Conservation (phyloP, 2,797 vertebrate species). For the Tiaroga cobitis region DNA sequence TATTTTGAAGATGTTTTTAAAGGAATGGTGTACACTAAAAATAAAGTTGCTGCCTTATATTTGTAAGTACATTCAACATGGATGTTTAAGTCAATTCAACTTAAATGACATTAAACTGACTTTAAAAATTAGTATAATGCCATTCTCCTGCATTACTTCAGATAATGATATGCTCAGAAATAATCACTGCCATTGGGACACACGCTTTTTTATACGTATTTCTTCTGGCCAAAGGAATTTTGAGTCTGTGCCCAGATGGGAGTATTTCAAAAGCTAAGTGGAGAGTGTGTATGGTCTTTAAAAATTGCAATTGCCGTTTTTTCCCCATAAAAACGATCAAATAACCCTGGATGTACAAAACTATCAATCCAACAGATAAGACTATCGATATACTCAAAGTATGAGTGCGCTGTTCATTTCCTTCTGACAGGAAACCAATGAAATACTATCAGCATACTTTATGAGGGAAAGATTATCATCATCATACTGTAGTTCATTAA, state of each 20-base stretch:
- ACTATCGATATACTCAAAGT: background rate
- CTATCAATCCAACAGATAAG: background rate
- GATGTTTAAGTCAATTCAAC: no score
- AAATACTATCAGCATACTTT: background rate
- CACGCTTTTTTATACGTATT: background rate
- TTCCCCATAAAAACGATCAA: background rate
- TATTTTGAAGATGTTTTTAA: background rate
- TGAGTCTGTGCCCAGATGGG: background rate
- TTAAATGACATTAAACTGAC: no score
- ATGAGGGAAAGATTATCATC: background rate
- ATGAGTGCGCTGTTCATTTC: background rate
- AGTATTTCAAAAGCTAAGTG: background rate
- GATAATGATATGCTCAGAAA: background rate
- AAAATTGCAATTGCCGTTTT: background rate
- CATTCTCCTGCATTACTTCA: background rate
- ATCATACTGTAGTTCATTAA: background rate
- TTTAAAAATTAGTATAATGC: no score
- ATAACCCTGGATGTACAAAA: background rate
- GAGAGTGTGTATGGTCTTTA: background rate
- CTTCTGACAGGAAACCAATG: background rate
- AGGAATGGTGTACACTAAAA: background rate
- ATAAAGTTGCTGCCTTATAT: no score
- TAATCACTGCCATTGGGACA: slow-evolving; percentile 2
- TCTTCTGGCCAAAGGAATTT: background rate
- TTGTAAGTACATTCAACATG: no score